Evolutionary conservation across 2,888 invertebrate genomes (phyloP), one percentile per base, ranked within the genome.

Genomic region (Gastracanthus pulcherrimus): DNA sequence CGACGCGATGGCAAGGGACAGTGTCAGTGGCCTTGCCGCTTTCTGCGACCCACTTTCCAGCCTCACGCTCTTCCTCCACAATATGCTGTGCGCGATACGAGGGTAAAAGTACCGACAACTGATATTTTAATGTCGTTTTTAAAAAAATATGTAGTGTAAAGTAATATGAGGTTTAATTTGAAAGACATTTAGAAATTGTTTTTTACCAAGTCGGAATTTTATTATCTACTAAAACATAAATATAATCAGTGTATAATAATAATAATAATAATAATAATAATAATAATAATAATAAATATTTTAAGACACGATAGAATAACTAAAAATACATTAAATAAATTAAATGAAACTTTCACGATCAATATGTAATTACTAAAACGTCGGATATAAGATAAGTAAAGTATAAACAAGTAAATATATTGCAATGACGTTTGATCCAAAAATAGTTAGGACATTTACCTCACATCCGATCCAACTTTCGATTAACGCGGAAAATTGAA

Each of bases 11-110:
- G 41, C 48, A 48, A 62, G 86, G 86, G 74, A 64, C 88, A 90
- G 91, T 90, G 91, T 91, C 90, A 91, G 90, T 91, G 91, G 90
- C 91, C 91, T 91, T 91, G 82, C 74, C 76, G 90, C 91, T 91
- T 91, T 91, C 91, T 91, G 91, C 90, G 91, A 90, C 91, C 91
- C 86, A 91, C 91, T 91, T 91, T 90, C 86, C 85, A 79, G 71
- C 82, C 77, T 81, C 81, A 69, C 82, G 75, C 58, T 36, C 38
- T 74, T 77, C 55, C 38, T 51, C 31, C 11, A 34, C 36, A 26
- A 55, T n/a, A n/a, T 55, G 55, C 55, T 55, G 19, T 16, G 1
- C 19, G 19, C 3, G 2, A 19, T 26, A 23, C 5, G 9, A 51
- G 51, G 26, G 26, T 23, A 55, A 23, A 55, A 55, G 11, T 55